A percentile compares a stretch with the other conserved stretches of the same genome.
phyloP scores from a whole-genome alignment of 1,140 invertebrate genomes.

The Lutraria rhynchaena region DNA sequence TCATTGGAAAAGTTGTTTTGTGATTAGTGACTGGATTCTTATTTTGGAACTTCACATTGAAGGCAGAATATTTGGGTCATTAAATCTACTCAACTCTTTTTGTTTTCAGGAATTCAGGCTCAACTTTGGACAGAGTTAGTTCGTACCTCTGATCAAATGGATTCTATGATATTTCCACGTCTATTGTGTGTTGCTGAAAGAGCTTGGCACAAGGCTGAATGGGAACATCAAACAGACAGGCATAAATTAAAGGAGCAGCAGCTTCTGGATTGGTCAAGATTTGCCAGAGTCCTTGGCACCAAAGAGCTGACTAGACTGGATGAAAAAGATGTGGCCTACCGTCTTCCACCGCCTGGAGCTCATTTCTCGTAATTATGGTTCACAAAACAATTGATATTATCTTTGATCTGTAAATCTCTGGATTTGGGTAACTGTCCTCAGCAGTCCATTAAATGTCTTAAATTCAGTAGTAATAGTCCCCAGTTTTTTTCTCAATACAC shows the following conservation, averaged over 20 bases:
- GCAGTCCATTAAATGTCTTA: neutral
- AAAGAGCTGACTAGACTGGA: constrained; percentile 75
- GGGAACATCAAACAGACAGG: constrained; percentile 66
- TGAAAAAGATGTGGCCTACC: constrained; percentile 63
- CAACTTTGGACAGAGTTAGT: constrained; percentile 75
- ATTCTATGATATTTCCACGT: constrained; percentile 75
- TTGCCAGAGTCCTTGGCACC: constrained; percentile 67
- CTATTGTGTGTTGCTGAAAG: constrained; percentile 75
- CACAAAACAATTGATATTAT: neutral
- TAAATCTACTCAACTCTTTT: no score
- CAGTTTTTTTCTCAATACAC: neutral
- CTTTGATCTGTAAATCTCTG: neutral
- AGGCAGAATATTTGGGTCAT: no score
- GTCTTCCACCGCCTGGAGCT: constrained; percentile 74
- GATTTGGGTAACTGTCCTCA: neutral
- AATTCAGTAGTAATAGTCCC: neutral
- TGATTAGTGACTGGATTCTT: no score
- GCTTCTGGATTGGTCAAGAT: constrained; percentile 67
- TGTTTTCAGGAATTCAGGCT: constrained; percentile 69
- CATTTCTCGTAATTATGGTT: constrained; percentile 23
- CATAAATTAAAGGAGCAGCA: constrained; percentile 31
- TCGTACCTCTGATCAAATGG: constrained; percentile 69
- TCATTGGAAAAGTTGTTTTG: no score
- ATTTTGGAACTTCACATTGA: no score
- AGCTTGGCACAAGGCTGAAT: constrained; percentile 74